These are phyloP conservation scores for Myrmecophaga tridactyla DNA, from an alignment of 2,113 vertebrate species.

Conservation along the genomic window DNA sequence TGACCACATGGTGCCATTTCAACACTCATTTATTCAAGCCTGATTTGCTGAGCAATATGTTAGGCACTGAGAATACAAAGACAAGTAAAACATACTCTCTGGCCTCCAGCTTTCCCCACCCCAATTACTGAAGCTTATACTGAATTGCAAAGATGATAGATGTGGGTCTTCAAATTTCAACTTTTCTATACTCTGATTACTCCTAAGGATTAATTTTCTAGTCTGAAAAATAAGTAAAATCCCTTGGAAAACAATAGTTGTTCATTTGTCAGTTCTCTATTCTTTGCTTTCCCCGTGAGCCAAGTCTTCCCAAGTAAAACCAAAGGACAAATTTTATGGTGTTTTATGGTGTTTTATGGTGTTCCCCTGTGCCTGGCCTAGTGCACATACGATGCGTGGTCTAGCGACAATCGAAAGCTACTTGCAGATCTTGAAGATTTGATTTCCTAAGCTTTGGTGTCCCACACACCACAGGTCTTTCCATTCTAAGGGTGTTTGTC, in stretches of 20 bases:
- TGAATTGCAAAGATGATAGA: background rate
- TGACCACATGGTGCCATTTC: background rate
- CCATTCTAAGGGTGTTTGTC: conserved; percentile 41
- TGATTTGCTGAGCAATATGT: conserved; percentile 6
- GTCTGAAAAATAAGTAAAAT: conserved; percentile 37
- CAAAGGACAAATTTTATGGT: background rate
- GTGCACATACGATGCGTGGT: background rate
- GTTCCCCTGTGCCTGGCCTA: background rate
- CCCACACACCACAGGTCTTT: conserved; percentile 23
- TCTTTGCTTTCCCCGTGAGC: conserved; percentile 8
- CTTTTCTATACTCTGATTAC: background rate
- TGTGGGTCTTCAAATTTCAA: conserved; percentile 14
- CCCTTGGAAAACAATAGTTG: conserved; percentile 9
- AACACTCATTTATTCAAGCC: conserved; percentile 35
- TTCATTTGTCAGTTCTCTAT: conserved; percentile 19
- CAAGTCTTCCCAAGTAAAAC: background rate
- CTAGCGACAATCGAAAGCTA: conserved; percentile 19
- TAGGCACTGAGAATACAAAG: background rate
- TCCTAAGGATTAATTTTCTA: conserved; percentile 39
- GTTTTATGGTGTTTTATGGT: background rate
- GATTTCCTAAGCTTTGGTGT: conserved; percentile 21
- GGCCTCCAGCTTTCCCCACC: background rate
- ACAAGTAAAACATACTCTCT: conserved; percentile 10
- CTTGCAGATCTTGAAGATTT: background rate
- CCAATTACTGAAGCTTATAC: background rate